Evolutionary conservation across 2,888 invertebrate species (phyloP).

Genomic region (Tigriopus californicus): DNA sequence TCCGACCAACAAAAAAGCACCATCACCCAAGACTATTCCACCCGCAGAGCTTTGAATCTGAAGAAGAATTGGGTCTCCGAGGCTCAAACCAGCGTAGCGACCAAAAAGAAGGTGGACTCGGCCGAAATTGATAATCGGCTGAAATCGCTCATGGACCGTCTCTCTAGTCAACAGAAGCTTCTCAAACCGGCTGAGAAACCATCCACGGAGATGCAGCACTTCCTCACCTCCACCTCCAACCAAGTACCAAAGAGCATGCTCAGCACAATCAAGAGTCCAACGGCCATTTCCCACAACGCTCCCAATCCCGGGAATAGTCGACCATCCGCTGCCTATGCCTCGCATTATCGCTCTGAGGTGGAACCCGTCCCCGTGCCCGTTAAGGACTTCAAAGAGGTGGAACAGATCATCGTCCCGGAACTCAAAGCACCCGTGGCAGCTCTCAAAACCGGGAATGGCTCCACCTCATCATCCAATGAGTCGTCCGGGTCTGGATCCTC

Average conservation of each 20-base stretch:
- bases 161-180: conserved; percentile 70
- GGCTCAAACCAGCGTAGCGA: conserved; percentile 2
- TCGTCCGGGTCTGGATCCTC: too few relatives aligned
- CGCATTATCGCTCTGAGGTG: too few relatives aligned
- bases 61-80: conserved; percentile 13
- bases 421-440: too few relatives aligned
- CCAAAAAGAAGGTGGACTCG: conserved; percentile 19
- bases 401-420: neutral
- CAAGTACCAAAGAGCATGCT: neutral
- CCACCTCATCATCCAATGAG: too few relatives aligned
- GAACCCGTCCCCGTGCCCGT: neutral
- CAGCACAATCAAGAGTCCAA: neutral
- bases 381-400: neutral
- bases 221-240: conserved; percentile 32
- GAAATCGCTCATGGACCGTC: conserved; percentile 61
- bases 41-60: conserved; percentile 5
- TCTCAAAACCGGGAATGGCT: too few relatives aligned
- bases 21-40: neutral
- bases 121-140: conserved; percentile 62
- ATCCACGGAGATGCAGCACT: conserved; percentile 47
- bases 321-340: too few relatives aligned
- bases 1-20: neutral
- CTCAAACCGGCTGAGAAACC: conserved; percentile 53
- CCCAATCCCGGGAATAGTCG: too few relatives aligned
- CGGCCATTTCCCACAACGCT: neutral